Base-by-base conservation (phyloP, 2,797 vertebrate species). In the Anguilla marmorata region DNA sequence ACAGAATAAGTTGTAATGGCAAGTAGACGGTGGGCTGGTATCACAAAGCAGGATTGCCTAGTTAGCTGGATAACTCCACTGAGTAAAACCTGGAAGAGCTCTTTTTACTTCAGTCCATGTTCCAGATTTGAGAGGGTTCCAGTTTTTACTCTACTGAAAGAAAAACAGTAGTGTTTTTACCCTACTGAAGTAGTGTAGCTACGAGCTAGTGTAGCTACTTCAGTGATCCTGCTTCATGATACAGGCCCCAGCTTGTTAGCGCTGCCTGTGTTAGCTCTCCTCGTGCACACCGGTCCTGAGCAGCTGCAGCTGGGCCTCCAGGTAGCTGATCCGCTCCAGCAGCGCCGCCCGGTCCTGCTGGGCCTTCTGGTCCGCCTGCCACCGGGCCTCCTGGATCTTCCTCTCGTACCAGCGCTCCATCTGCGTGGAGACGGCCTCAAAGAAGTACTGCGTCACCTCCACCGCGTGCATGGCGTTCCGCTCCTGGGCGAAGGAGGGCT, bases 391-490 rank as follows among this genome's bases (percentile, higher is more conserved):
- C 87, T 99, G 96, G 86, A 99, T 97, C 94, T 99, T 99, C 89
- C 97, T 95, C 85, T 99, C 97, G 0, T 99, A 99, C 98, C 98
- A 99, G 93, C 97, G 98, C 94, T 99, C 98, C 98, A 99, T 98
- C 95, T 99, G 98, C 0, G 96, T 96, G 0, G 98, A 98, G 86
- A 99, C 97, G 0, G 98, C 97, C 95, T 99, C 98, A 0, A 99
- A 98, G 93, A 99, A 99, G 92, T 97, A 97, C 95, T 99, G 98
- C 0, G 98, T 99, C 63, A 99, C 97, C 95, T 99, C 97, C 91
- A 98, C 93, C 0, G 98, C 97, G 27, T 98, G 98, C 89, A 97
- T 95, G 86, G 96, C 95, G 83, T 96, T 97, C 92, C 91, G 94
- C 89, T 94, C 90, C 0, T 94, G 95, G 2, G 95, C 89, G 16